Base-by-base conservation (phyloP, 1,140 invertebrate species). In the Tetramorium alpestre region DNA sequence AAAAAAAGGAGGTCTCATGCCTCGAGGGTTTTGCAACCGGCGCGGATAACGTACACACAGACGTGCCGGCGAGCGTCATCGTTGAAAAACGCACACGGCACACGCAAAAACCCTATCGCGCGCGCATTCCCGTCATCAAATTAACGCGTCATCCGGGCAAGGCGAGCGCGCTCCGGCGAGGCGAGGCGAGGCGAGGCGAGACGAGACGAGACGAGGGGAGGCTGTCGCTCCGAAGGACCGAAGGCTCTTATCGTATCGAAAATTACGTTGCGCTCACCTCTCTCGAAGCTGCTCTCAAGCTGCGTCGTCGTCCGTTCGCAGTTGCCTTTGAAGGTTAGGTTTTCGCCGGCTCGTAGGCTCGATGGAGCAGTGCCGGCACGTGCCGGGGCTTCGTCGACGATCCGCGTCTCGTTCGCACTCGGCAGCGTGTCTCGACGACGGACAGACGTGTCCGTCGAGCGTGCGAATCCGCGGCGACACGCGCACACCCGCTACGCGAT, bases 301-400 rank as follows among this genome's bases (percentile, higher is more conserved):
- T 4, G 47, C 44, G 62, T 64, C 58, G 3, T 4, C 33, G 33
- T 18, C 41, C 41, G 25, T 70, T 28, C 13, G 25, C 54, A 49
- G 51, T 82, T 54, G 56, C 25, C 5, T 58, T 88, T 89, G 75
- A 49, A 90, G 89, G 89, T 91, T 91, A 90, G 82, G 77, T 85
- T 90, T 91, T 87, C 51, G 87, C 89, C 90, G 90, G 87, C 38
- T 89, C 51, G 28, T 16, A 7, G 38, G 41, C 65, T 78, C 65
- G 49, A 22, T 8, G n/a, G n/a, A 54, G 49, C 69, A 58, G 78
- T 11, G 18, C 80, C 80, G 80, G 80, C 69, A 73, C 80, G 80
- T 81, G 78, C 47, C 22, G 78, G 13, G 13, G 33, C 2, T 4
- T 10, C 13, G 6, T 4, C 28, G 33, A 13, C 3, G 18, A 25